These are phyloP conservation scores for Malacosoma neustria DNA, from an alignment of 2,888 invertebrate genomes.

Conservation along the genomic window DNA sequence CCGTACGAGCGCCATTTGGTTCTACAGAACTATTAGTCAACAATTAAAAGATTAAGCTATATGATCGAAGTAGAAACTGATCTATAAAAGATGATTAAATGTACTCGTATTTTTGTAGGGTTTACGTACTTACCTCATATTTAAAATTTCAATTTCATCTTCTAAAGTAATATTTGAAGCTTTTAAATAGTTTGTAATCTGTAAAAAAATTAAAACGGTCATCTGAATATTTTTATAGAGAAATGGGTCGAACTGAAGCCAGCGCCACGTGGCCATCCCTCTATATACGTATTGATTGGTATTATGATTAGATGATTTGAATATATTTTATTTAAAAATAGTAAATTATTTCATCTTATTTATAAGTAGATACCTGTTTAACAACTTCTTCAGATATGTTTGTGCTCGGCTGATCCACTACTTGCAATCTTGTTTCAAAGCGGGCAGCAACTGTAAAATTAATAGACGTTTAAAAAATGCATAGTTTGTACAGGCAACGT, in stretches of 20 bases:
- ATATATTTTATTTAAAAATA: not conserved
- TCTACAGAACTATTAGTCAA: slow-evolving; percentile 31
- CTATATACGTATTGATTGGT: not conserved
- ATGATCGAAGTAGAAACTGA: too few relatives aligned
- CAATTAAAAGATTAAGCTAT: too few relatives aligned
- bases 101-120: too few relatives aligned
- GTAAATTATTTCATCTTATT: not conserved
- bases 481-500: too few relatives aligned
- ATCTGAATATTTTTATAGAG: not conserved
- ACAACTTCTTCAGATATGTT: slow-evolving; percentile 55
- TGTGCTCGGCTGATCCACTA: slow-evolving; percentile 57
- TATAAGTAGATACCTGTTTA: slow-evolving; percentile 36
- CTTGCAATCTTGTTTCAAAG: slow-evolving; percentile 74
- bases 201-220: slow-evolving; percentile 29
- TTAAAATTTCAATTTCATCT: slow-evolving; percentile 79
- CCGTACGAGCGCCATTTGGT: slow-evolving; percentile 34
- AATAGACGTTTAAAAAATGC: too few relatives aligned
- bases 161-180: slow-evolving; percentile 77
- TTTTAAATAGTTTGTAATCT: slow-evolving; percentile 79
- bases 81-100: too few relatives aligned
- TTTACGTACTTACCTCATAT: slow-evolving; percentile 82
- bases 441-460: slow-evolving; percentile 72
- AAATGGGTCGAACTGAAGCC: not conserved
- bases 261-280: not conserved
- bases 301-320: not conserved